phyloP scores from a whole-genome alignment of 2,113 vertebrate species.

The Thermophis baileyi region DNA sequence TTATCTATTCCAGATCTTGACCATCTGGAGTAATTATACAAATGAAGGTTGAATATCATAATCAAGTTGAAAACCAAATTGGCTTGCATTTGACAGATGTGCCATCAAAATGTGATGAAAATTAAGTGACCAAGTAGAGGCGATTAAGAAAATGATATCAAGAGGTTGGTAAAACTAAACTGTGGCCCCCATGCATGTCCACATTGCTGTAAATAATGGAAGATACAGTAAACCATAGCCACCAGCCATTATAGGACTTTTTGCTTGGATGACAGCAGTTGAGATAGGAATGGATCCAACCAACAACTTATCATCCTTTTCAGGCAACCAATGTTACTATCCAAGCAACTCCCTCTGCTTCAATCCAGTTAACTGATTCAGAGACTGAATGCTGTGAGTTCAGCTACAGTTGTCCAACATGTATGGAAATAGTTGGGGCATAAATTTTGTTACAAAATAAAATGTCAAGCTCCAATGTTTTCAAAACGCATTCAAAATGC shows the following conservation, averaged over 20 bases:
- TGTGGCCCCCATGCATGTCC: neutral
- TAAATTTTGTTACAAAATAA: neutral
- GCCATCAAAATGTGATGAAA: neutral
- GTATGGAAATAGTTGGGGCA: neutral
- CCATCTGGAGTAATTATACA: neutral
- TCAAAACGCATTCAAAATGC: neutral
- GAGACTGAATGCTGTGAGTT: neutral
- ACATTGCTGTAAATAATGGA: neutral
- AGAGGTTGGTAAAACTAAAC: neutral
- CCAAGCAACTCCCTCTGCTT: neutral
- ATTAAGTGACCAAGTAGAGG: neutral
- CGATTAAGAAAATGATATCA: neutral
- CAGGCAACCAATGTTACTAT: neutral
- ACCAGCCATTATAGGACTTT: neutral
- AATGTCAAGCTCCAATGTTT: neutral
- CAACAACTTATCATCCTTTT: neutral
- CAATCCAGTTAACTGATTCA: neutral
- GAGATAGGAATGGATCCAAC: neutral
- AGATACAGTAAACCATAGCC: neutral
- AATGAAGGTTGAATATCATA: neutral
- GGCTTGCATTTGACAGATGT: neutral
- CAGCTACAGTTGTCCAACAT: neutral
- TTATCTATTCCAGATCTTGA: neutral
- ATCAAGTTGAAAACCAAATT: neutral
- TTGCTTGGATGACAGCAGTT: neutral